Conservation (phyloP, 2,113 vertebrate species). For the Fregata magnificens region DNA sequence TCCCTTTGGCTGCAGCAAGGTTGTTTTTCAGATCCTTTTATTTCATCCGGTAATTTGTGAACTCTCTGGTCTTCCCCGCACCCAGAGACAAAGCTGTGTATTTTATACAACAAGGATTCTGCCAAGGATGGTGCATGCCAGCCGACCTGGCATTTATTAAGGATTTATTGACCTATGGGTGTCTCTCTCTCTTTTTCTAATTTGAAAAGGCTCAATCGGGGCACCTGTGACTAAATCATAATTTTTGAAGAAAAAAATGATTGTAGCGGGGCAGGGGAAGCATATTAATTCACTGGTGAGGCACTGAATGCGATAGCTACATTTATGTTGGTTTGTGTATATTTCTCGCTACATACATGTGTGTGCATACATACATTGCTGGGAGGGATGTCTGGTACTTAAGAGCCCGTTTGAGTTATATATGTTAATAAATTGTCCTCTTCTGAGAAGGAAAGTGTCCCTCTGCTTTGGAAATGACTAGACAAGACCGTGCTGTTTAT, state of each 20-base stretch:
- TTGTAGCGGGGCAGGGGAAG: neutral
- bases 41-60: conserved; percentile 72
- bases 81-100: conserved; percentile 65
- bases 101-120: conserved; percentile 56
- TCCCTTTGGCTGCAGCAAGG: conserved; percentile 68
- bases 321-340: neutral
- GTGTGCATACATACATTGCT: neutral
- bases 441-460: neutral
- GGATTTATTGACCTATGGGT: conserved; percentile 62
- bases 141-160: conserved; percentile 59
- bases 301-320: neutral
- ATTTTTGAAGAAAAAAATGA: neutral
- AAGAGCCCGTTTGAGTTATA: neutral
- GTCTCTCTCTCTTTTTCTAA: conserved; percentile 29
- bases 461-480: conserved; percentile 43
- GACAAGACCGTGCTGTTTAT: conserved; percentile 56
- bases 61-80: conserved; percentile 63
- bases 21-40: conserved; percentile 68
- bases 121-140: conserved; percentile 62
- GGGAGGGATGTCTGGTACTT: neutral
- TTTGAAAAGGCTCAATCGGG: conserved; percentile 49
- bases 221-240: conserved; percentile 61
- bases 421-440: neutral
- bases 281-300: neutral
- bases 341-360: neutral